Evolutionary conservation across 2,113 vertebrate genomes (phyloP).

Genomic region (Oryzias melastigma): DNA sequence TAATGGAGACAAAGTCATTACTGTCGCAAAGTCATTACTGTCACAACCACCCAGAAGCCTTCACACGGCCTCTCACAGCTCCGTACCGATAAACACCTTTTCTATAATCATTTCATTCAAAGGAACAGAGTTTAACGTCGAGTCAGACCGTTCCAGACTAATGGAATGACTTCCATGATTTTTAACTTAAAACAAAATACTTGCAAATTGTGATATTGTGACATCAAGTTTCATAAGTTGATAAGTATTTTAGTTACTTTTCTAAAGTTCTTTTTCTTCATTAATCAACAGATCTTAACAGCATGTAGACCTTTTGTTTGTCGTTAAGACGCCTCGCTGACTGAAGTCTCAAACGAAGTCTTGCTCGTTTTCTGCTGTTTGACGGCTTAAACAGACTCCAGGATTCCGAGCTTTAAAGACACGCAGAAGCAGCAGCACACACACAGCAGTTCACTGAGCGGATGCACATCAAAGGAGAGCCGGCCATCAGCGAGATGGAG

Average conservation of each 20-base stretch:
- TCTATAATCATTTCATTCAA: no score
- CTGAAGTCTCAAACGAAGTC: not conserved
- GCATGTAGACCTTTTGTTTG: not conserved
- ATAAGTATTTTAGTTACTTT: no score
- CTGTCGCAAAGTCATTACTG: conserved; percentile 21
- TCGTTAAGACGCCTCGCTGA: not conserved
- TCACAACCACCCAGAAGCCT: conserved; percentile 10
- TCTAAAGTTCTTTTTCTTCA: not conserved
- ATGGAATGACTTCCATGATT: no score
- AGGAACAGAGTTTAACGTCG: no score
- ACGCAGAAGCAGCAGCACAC: not conserved
- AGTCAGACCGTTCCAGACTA: no score
- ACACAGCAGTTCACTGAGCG: conserved; percentile 5
- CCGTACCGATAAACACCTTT: not conserved
- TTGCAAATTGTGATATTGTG: no score
- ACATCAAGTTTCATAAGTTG: no score
- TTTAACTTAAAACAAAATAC: no score
- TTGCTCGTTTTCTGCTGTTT: not conserved
- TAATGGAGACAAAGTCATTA: conserved; percentile 27
- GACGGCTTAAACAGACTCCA: not conserved
- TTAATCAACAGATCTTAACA: not conserved
- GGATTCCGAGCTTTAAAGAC: conserved; percentile 1
- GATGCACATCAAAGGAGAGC: conserved; percentile 47
- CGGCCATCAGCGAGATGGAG: conserved; percentile 44
- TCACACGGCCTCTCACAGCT: not conserved